phyloP scores from a whole-genome alignment of 2,113 vertebrate species.

The Delphinus delphis region DNA sequence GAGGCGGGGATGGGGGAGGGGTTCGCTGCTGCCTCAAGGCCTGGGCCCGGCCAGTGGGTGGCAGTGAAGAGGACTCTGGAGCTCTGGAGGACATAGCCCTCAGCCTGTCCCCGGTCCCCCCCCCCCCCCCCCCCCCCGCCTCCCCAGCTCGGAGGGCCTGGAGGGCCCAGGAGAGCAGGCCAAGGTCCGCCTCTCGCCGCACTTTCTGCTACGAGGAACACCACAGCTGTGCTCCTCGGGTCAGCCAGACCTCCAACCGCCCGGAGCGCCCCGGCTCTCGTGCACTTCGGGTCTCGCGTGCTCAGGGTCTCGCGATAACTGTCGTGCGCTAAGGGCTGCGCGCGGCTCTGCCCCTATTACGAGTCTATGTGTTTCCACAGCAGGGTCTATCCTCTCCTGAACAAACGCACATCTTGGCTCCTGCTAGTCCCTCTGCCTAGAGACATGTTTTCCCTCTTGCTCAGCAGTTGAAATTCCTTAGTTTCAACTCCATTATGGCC shows the following conservation, averaged over 20 bases:
- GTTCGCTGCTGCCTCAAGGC: neutral
- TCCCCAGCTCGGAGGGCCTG: no score
- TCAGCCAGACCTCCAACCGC: rapidly evolving
- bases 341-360: no score
- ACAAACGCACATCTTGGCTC: neutral
- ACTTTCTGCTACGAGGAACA: no score
- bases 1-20: neutral
- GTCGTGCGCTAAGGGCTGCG: no score
- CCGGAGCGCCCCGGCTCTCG: no score
- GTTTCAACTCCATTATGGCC: neutral
- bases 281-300: no score
- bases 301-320: no score
- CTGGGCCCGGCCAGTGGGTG: neutral
- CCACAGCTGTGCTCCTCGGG: no score
- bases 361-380: neutral
- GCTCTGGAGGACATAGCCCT: neutral
- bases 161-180: no score
- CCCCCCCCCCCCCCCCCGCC: no score
- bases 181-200: no score
- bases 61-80: neutral
- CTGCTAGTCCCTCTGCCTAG: neutral
- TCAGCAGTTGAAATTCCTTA: neutral
- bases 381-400: neutral
- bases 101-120: neutral
- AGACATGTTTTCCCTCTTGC: neutral